Percentiles rank a stretch among this genome's conserved stretches.
These are phyloP conservation scores for Exocentrus adspersus DNA, from an alignment of 2,888 invertebrate species.

Conservation along the genomic window DNA sequence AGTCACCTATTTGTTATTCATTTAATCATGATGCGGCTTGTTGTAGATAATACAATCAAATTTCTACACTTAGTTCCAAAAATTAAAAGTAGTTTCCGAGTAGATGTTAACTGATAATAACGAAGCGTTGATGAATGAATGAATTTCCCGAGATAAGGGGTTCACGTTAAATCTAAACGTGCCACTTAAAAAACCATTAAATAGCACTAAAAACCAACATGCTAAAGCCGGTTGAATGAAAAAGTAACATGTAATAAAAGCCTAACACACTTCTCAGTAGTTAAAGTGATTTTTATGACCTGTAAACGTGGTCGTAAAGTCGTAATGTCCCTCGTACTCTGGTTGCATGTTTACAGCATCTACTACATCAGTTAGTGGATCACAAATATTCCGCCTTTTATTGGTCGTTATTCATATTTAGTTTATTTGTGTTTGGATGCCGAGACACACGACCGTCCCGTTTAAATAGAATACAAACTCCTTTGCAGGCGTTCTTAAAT, in stretches of 20 bases:
- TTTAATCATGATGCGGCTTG: no score
- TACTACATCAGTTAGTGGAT: slow-evolving; percentile 58
- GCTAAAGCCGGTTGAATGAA: slow-evolving; percentile 60
- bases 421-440: slow-evolving; percentile 48
- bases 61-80: no score
- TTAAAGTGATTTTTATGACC: slow-evolving; percentile 66
- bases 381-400: slow-evolving; percentile 60
- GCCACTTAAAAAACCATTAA: slow-evolving; percentile 62
- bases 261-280: slow-evolving; percentile 63
- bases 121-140: slow-evolving; percentile 20
- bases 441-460: slow-evolving; percentile 30
- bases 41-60: no score
- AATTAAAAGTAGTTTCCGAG: no score
- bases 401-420: slow-evolving; percentile 57
- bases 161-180: slow-evolving; percentile 19
- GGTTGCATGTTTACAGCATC: slow-evolving; percentile 63
- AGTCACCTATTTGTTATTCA: no score
- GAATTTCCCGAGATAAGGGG: slow-evolving; percentile 23
- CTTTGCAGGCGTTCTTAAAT: slow-evolving; percentile 23
- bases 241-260: slow-evolving; percentile 63
- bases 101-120: no score
- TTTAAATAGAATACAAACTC: slow-evolving; percentile 26
- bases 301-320: slow-evolving; percentile 65
- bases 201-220: slow-evolving; percentile 57
- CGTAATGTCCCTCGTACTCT: slow-evolving; percentile 64